Base-by-base conservation (phyloP, 2,797 vertebrate species). In the Sibirionetta formosa region DNA sequence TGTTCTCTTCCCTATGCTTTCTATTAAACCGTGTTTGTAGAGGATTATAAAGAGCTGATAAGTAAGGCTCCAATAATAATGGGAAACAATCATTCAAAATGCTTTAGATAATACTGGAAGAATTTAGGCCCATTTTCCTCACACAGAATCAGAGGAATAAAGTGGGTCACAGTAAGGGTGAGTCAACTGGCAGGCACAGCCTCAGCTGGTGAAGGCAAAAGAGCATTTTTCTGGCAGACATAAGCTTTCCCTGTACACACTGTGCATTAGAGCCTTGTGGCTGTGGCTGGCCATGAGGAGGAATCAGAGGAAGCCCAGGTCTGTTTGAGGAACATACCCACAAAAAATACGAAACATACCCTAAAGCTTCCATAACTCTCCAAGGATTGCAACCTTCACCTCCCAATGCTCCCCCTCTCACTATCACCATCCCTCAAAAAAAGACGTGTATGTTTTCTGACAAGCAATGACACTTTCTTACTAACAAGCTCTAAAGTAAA, bases 1-100 rank as follows among this genome's bases (percentile, higher is more conserved):
- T 42, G 20, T 82, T 88, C 73, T 94, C 51, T 86, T 79, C 53
- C 64, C 66, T 57, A 1, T 79, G 60, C 56, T 76, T 93, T 83
- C 79, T 88, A 70, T 88, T 91, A 82, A 94, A 90, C 8, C 58
- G 15, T 63, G 44, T 87, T 93, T 91, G 50, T 58, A 80, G 82
- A 85, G 51, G 72, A 95, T 94, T 89, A 93, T 53, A 88, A 81
- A 3, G 11, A 51, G 51, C 51, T 72, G 53, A 31, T 84, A 94
- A 90, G 69, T 26, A 92, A 93, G 66, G n/a, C 70, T 81, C 42
- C 66, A 81, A 22, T 6, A 14, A 76, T 76, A 90, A 79, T 3
- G 26, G 56, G 72, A 78, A 95, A 93, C 31, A 85, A 89, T 64
- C 11, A 53, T 64, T 93, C 35, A 42, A 82, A 90, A 38, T 57